These are phyloP conservation scores for Nymphalis c-album DNA, from an alignment of 2,888 invertebrate genomes.

Conservation along the genomic window DNA sequence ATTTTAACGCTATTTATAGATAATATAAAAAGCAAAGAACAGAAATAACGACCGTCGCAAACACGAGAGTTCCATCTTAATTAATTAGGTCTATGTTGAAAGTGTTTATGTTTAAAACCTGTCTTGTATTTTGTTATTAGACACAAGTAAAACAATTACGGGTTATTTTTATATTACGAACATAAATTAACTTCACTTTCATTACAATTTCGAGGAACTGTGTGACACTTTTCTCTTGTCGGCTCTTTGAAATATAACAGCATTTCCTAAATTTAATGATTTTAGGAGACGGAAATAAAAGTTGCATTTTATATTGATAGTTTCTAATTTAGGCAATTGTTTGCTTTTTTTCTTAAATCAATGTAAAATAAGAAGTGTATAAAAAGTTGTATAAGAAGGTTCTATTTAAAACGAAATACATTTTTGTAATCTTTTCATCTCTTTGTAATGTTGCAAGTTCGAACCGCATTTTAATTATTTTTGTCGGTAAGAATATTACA, in stretches of 20 bases:
- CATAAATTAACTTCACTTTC: neutral
- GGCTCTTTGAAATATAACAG: neutral
- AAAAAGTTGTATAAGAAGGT: neutral
- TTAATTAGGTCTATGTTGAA: too few relatives aligned
- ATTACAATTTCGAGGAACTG: neutral
- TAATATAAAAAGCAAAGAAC: too few relatives aligned
- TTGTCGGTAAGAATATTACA: neutral
- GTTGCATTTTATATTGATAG: neutral
- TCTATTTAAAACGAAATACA: neutral
- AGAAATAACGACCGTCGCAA: too few relatives aligned
- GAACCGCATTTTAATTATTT: neutral
- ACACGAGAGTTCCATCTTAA: too few relatives aligned
- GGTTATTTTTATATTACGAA: neutral
- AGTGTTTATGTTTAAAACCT: too few relatives aligned
- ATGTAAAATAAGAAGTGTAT: neutral
- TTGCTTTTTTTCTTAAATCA: neutral
- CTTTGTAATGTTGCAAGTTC: neutral
- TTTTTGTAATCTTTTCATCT: constrained; percentile 1
- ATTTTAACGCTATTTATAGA: too few relatives aligned
- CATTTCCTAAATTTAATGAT: constrained; percentile 9
- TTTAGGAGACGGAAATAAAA: constrained; percentile 8
- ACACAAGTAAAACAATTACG: neutral
- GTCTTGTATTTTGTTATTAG: neutral
- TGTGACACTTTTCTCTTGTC: constrained; percentile 1
- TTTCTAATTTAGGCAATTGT: neutral